phyloP scores from a whole-genome alignment of 2,113 vertebrate species.

The Cardinalis cardinalis region DNA sequence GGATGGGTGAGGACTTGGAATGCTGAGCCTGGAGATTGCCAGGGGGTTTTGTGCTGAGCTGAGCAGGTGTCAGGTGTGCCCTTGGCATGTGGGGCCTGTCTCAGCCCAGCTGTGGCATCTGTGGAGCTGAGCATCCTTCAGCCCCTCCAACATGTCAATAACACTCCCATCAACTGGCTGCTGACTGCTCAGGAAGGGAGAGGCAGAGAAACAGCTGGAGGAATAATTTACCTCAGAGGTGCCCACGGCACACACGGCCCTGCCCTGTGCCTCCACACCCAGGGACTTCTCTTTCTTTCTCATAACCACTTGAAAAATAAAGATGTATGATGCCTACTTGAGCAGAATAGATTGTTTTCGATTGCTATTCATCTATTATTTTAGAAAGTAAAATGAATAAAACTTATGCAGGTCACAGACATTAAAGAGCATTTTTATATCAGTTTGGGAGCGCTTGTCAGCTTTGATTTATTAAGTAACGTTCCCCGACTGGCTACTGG shows the following conservation, averaged over 20 bases:
- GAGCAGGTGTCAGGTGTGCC: accelerated
- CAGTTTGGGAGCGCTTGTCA: slow-evolving; percentile 86
- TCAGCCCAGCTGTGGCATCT: neutral
- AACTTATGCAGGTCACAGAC: slow-evolving; percentile 73
- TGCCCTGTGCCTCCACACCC: neutral
- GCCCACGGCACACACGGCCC: neutral
- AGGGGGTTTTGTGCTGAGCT: accelerated
- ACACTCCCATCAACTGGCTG: neutral
- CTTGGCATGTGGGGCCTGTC: neutral
- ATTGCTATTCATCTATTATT: slow-evolving; percentile 69
- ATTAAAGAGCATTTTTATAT: slow-evolving; percentile 84
- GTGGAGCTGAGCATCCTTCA: neutral
- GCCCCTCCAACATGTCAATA: accelerated
- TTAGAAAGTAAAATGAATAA: slow-evolving; percentile 71
- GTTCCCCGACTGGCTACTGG: slow-evolving; percentile 79
- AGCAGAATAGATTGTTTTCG: slow-evolving; percentile 57
- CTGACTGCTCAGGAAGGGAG: neutral
- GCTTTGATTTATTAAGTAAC: slow-evolving; percentile 95
- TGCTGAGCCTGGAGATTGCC: neutral
- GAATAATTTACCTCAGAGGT: neutral
- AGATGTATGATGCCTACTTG: slow-evolving; percentile 32
- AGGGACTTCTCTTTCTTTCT: neutral
- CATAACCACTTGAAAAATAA: slow-evolving; percentile 24
- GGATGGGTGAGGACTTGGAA: neutral
- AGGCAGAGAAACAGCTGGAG: neutral